A percentile compares a stretch with the other conserved stretches of the same genome.
Evolutionary conservation across 2,113 vertebrate species (phyloP).

Genomic region (Tretioscincus oriximinensis): DNA sequence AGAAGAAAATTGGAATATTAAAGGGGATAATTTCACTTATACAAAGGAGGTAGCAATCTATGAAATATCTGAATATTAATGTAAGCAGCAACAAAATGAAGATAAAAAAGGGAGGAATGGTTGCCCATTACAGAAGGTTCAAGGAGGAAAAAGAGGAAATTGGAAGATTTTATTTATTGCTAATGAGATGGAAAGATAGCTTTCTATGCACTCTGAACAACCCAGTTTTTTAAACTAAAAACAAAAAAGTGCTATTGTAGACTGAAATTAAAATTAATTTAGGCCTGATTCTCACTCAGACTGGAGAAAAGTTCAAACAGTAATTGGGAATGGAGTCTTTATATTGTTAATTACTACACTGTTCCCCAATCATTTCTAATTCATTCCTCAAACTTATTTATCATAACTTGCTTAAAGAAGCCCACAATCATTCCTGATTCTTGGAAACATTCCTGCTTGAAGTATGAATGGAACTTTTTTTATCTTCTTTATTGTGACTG

Average conservation of each 20-base stretch:
- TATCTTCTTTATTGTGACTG: no score
- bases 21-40: constrained; percentile 7
- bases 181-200: not conserved
- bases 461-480: no score
- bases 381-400: no score
- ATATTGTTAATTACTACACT: no score
- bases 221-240: not conserved
- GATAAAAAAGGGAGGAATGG: not conserved
- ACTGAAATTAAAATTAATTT: no score
- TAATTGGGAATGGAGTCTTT: no score
- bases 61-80: not conserved
- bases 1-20: constrained; percentile 8
- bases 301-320: no score
- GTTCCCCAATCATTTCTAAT: no score
- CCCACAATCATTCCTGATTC: no score
- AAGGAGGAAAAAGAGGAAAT: not conserved
- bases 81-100: not conserved
- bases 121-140: not conserved
- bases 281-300: no score
- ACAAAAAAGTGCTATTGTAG: not conserved
- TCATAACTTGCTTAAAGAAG: no score
- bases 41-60: not conserved
- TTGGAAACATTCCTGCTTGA: no score
- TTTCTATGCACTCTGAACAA: not conserved
- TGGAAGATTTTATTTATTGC: not conserved